These are phyloP conservation scores for Parnassius orleans DNA, from an alignment of 2,888 invertebrate species.

Conservation along the genomic window DNA sequence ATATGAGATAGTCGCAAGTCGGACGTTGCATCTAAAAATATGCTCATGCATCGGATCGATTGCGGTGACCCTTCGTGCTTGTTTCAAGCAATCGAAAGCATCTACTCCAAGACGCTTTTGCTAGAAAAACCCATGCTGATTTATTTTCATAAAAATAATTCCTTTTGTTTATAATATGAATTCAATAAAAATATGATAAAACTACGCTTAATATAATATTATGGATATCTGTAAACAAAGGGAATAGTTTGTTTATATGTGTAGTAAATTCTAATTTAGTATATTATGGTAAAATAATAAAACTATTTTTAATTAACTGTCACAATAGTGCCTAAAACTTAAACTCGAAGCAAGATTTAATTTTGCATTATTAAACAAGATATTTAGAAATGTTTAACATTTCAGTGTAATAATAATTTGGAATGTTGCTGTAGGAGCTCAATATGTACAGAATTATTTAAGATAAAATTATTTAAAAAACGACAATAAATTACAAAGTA, in stretches of 20 bases:
- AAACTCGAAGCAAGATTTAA: constrained; percentile 8
- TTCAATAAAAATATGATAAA: no score
- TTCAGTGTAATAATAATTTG: constrained; percentile 51
- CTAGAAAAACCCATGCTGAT: no score
- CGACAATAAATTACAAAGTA: no score
- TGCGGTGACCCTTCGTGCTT: constrained; percentile 46
- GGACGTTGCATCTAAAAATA: constrained; percentile 73
- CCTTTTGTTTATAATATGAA: no score
- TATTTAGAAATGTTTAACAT: constrained; percentile 54
- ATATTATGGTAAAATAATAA: not conserved
- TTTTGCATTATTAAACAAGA: constrained; percentile 17
- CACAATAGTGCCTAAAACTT: not conserved
- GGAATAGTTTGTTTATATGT: no score
- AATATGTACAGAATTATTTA: constrained; percentile 19
- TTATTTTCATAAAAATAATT: no score
- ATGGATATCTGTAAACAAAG: no score
- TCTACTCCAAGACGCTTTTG: not conserved
- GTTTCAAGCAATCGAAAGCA: constrained; percentile 40
- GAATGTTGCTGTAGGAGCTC: constrained; percentile 66
- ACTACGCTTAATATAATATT: no score
- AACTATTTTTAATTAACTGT: constrained; percentile 12
- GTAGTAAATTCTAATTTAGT: no score
- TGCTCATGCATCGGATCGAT: constrained; percentile 61
- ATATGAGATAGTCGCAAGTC: constrained; percentile 51
- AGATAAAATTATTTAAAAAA: not conserved